Evolutionary conservation across 2,797 vertebrate genomes (phyloP).

Genomic region (Acridotheres tristis): DNA sequence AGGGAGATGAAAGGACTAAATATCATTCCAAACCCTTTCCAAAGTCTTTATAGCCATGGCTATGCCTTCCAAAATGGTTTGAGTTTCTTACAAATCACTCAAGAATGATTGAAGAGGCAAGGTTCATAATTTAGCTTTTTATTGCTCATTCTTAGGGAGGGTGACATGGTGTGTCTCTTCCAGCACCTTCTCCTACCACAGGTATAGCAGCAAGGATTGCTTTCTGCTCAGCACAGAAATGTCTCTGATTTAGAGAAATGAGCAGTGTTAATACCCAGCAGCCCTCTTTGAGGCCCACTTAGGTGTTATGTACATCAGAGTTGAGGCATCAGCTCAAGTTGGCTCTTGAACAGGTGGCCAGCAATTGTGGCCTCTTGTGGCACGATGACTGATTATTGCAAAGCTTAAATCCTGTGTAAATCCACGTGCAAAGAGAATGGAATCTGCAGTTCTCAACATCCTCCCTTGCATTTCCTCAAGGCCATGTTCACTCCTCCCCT

Average conservation of each 20-base stretch:
- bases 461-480: background rate
- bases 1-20: slow-evolving; percentile 15
- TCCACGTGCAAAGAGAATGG: fast-evolving
- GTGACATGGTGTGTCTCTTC: background rate
- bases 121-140: background rate
- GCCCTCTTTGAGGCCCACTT: background rate
- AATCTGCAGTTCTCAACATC: background rate
- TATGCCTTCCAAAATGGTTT: background rate
- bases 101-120: background rate
- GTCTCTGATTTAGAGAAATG: background rate
- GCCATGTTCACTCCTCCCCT: background rate
- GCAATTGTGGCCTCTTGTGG: background rate
- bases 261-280: background rate
- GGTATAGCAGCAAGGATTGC: background rate
- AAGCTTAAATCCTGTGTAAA: background rate
- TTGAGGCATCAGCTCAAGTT: background rate
- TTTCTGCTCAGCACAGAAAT: background rate
- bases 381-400: background rate
- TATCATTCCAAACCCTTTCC: background rate
- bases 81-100: background rate
- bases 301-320: background rate
- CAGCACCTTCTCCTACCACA: background rate
- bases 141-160: background rate
- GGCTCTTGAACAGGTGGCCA: background rate
- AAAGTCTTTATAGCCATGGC: background rate